Conservation (phyloP, 2,113 vertebrate genomes). For the Oenanthe oenanthe region DNA sequence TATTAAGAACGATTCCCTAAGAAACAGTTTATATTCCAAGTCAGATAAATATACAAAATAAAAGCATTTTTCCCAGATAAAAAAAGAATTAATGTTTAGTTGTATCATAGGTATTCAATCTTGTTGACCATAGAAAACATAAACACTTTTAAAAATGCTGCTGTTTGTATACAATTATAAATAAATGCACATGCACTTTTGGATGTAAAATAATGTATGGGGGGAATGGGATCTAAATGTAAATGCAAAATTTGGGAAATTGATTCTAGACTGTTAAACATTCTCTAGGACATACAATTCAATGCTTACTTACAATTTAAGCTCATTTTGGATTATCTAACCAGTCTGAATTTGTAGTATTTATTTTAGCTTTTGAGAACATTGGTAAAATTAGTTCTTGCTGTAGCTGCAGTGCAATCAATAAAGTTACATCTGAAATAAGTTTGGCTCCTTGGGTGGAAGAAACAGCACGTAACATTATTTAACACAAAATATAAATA, state of each 20-base stretch:
- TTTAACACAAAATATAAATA: constrained; percentile 50
- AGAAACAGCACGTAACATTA: not conserved
- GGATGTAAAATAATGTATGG: not conserved
- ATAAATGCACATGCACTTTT: not conserved
- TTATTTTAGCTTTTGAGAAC: constrained; percentile 5
- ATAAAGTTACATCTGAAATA: constrained; percentile 46
- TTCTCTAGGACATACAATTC: not conserved
- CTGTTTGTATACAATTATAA: not conserved
- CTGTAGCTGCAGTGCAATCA: constrained; percentile 15
- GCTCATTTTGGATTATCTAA: not conserved
- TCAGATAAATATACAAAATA: not conserved
- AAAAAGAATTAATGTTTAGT: not conserved
- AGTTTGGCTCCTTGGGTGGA: not conserved
- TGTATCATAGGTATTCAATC: not conserved
- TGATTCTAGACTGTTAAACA: not conserved
- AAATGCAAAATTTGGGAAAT: not conserved
- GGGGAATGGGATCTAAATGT: not conserved
- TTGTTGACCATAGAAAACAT: not conserved
- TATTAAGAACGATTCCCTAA: not conserved
- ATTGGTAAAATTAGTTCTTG: constrained; percentile 8
- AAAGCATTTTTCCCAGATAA: not conserved
- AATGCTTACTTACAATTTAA: not conserved
- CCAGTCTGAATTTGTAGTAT: not conserved
- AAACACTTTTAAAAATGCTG: not conserved
- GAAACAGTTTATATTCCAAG: not conserved